Evolutionary conservation across 2,113 vertebrate genomes (phyloP), one percentile per base, ranked within the genome.

Genomic region (Cyphomyrus discorhynchus): DNA sequence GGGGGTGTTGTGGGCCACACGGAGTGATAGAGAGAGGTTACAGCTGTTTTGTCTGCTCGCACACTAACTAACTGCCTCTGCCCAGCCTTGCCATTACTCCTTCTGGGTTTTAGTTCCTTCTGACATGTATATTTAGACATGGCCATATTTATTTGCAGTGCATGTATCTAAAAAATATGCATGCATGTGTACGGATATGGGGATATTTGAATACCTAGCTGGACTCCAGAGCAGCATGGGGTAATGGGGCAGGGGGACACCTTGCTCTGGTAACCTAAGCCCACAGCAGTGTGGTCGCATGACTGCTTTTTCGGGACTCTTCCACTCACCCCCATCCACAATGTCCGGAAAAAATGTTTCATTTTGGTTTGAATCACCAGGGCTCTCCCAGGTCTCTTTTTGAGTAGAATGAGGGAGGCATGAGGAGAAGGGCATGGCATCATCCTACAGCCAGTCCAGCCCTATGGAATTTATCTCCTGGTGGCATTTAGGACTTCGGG

Each of bases 1-100:
- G 90, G 93, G 49, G 50, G 27, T 31, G n/a, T 50, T 87, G 17
- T 52, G 86, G 50, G 27, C 27, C 50, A 35, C 19, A 35, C 5
- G 5, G 21, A 17, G 85, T 9, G 13, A 52, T 7, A 50, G 4
- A 87, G 27, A 39, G 86, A 3, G 49, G 86, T 21, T n/a, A 50
- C 83, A 50, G 45, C 19, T 47, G 24, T 84, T 35, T 70, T 80
- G 17, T 80, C 35, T 39, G 35, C 31, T 80, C 1, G 2, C 31
- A 17, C 15, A 80, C 74, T 39, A 80, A 77, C 70, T 70, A 19
- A 10, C 27, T 42, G 15, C 31, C 83, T 86, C 47, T 46, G 2
- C 83, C 45, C 45, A 86, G 83, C 13, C 47, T 11, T 50, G 46
- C 83, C 46, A 49, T 86, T 86, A 31, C 83, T 50, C 10, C n/a